phyloP scores from a whole-genome alignment of 2,113 vertebrate genomes.

The Peromyscus maniculatus region DNA sequence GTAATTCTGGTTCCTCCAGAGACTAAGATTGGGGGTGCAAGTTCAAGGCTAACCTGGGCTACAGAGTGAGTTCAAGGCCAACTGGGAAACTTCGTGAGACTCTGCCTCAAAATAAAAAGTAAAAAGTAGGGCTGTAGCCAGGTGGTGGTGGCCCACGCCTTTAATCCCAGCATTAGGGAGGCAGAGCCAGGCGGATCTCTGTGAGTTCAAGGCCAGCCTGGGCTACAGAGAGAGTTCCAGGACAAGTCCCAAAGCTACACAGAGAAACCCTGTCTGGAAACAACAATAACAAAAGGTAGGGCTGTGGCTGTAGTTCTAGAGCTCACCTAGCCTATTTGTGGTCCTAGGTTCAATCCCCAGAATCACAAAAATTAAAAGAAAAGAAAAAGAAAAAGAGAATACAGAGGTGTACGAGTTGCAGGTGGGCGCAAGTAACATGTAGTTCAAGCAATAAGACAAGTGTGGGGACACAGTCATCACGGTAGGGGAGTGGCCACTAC shows the following conservation, averaged over 20 bases:
- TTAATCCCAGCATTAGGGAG: no score
- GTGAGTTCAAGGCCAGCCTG: not conserved
- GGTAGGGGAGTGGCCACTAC: not conserved
- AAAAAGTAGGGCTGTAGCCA: not conserved
- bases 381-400: not conserved
- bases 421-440: not conserved
- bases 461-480: not conserved
- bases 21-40: not conserved
- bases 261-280: not conserved
- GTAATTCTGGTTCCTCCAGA: not conserved
- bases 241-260: no score
- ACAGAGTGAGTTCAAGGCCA: not conserved
- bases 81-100: not conserved
- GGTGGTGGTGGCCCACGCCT: no score
- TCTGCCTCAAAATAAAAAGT: not conserved
- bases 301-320: no score
- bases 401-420: not conserved
- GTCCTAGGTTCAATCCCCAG: not conserved
- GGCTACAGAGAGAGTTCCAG: not conserved
- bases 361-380: not conserved
- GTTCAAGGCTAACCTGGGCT: not conserved
- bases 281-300: not conserved
- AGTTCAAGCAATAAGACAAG: not conserved
- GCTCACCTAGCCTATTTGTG: not conserved
- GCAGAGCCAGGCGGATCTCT: no score